Evolutionary conservation across 2,797 vertebrate genomes (phyloP).

Genomic region (Sylvilagus floridanus): DNA sequence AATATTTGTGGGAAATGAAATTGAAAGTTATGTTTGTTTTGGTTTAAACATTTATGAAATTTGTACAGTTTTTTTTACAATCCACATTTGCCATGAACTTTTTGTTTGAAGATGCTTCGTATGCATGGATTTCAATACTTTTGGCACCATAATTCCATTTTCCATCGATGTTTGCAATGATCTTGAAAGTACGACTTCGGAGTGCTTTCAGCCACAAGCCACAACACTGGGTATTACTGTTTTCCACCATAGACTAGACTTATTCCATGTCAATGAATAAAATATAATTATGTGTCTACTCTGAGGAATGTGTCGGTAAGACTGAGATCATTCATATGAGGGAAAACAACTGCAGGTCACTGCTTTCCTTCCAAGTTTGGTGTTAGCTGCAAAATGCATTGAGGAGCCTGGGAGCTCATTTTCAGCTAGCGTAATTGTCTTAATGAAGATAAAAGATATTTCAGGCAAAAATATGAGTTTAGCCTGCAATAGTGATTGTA

Average conservation of each 20-base stretch:
- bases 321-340: background rate
- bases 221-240: background rate
- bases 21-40: too few species aligned
- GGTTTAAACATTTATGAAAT: too few species aligned
- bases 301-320: background rate
- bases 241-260: background rate
- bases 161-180: too few species aligned
- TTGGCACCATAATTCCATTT: too few species aligned
- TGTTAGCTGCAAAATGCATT: background rate
- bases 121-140: too few species aligned
- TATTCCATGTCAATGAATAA: background rate
- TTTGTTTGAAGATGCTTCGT: too few species aligned
- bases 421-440: background rate
- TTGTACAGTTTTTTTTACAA: too few species aligned
- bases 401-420: background rate
- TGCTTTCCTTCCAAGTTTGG: background rate
- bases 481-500: background rate
- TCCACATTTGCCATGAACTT: too few species aligned
- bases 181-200: background rate
- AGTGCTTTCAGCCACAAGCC: background rate
- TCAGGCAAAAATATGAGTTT: slow-evolving; percentile 32
- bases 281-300: background rate
- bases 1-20: too few species aligned
- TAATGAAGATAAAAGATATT: slow-evolving; percentile 64
- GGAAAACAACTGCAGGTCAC: background rate